Base-by-base conservation (phyloP, 1,140 invertebrate genomes). In the Caerostris darwini region DNA sequence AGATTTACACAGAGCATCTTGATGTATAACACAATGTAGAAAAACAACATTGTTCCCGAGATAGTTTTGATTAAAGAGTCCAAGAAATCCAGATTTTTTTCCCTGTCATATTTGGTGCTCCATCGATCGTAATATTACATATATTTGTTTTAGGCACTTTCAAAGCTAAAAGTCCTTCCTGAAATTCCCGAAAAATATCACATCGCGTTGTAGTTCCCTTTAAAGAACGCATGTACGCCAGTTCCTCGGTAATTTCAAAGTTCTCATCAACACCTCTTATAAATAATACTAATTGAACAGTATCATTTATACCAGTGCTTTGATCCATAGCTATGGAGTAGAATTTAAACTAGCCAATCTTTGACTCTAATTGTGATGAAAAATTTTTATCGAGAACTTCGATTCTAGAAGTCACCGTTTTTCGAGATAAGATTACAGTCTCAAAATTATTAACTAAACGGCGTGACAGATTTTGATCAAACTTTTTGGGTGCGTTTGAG, bases 1-100 rank as follows among this genome's bases (percentile, higher is more conserved):
- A 94, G 71, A 83, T 94, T 94, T 94, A 94, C 94, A 91, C 71
- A 94, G 87, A 58, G 3, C 83, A 67, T 94, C 88, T 71, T 91
- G 87, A 91, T 94, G 59, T 69, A 94, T 85, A 71, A 94, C n/a
- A 53, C 77, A 85, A 91, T 94, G 69, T 83, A 91, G 67, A 91
- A 81, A 91, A 56, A 91, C 54, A 77, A 56, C 53, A 85, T 85
- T 91, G 61, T 83, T 83, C 19, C 56, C 14, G 34, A 19, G 92
- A 83, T 91, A 87, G 50, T 90, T 87, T 91, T 94, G 58, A 71
- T 94, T 81, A 57, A 94, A 91, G 34, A 91, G 64, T 50, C 67
- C 69, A 83, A 90, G 17, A 54, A 94, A 86, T 90, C 94, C 59
- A 69, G 19, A 56, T 69, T 93, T 69, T 93, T 93, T 34, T 58